phyloP scores from a whole-genome alignment of 2,113 vertebrate genomes.

The Butastur rufipennis region DNA sequence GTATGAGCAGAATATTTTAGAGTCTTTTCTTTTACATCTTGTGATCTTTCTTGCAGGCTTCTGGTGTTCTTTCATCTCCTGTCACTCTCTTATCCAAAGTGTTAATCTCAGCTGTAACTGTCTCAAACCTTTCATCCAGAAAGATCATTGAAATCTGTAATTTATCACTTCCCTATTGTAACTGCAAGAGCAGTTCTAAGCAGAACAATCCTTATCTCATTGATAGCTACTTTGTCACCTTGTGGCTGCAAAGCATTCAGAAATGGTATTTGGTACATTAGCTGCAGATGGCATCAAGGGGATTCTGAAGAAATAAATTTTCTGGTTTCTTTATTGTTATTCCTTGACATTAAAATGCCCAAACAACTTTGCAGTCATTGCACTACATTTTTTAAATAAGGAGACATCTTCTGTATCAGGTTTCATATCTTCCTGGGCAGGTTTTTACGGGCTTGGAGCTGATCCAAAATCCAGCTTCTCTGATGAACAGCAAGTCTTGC shows the following conservation, averaged over 20 bases:
- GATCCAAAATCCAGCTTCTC: conserved; percentile 6
- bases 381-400: neutral
- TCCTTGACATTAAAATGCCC: neutral
- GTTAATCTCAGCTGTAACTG: conserved; percentile 36
- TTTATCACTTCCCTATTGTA: conserved; percentile 28
- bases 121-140: conserved; percentile 21
- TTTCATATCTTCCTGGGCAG: neutral
- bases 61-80: conserved; percentile 9
- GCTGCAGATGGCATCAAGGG: neutral
- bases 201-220: conserved; percentile 29
- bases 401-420: neutral
- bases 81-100: conserved; percentile 15
- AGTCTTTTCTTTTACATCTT: conserved; percentile 9
- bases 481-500: neutral
- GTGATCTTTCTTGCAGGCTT: conserved; percentile 27
- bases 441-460: neutral
- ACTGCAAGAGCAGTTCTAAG: neutral
- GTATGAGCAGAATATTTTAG: conserved; percentile 14
- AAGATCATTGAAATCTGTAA: conserved; percentile 7
- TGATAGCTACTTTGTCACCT: conserved; percentile 34
- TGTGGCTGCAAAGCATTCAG: neutral
- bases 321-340: neutral
- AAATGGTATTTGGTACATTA: neutral
- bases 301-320: neutral
- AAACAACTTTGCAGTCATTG: neutral